These are phyloP conservation scores for Myotis yumanensis DNA, from an alignment of 2,113 vertebrate genomes.

Conservation along the genomic window DNA sequence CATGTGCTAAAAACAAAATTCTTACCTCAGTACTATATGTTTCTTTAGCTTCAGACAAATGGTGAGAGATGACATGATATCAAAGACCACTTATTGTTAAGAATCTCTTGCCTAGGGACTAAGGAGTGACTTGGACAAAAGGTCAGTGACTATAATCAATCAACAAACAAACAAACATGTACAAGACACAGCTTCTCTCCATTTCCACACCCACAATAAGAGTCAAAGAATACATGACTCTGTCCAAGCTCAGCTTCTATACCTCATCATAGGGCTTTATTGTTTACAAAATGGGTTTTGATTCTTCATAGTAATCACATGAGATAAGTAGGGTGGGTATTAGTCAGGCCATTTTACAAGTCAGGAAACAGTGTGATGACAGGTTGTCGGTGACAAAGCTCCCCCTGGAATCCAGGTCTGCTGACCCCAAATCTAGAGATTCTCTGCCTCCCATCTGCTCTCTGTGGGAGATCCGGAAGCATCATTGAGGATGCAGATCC, in stretches of 20 bases:
- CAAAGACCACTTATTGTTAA: not conserved
- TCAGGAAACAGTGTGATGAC: not conserved
- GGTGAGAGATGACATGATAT: not conserved
- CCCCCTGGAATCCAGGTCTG: not conserved
- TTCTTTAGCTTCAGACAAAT: conserved; percentile 16
- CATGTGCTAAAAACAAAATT: not conserved
- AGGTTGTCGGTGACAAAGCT: not conserved
- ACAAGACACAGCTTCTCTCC: not conserved
- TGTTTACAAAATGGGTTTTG: not conserved
- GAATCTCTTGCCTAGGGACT: not conserved
- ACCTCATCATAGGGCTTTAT: not conserved
- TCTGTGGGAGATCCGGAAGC: not conserved
- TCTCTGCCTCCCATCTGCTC: not conserved
- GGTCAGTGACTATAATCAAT: not conserved
- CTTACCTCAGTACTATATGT: not conserved
- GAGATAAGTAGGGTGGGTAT: not conserved
- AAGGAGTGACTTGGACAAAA: not conserved
- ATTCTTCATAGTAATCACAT: not conserved
- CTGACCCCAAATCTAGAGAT: not conserved
- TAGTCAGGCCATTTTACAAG: not conserved
- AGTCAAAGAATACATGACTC: not conserved
- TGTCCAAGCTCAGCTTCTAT: not conserved
- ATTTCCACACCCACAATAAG: not conserved
- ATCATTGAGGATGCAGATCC: not conserved
- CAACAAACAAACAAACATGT: not conserved